A percentile compares a stretch with the other conserved stretches of the same genome.
Conservation (phyloP, 2,797 vertebrate genomes). For the Ataeniobius toweri region DNA sequence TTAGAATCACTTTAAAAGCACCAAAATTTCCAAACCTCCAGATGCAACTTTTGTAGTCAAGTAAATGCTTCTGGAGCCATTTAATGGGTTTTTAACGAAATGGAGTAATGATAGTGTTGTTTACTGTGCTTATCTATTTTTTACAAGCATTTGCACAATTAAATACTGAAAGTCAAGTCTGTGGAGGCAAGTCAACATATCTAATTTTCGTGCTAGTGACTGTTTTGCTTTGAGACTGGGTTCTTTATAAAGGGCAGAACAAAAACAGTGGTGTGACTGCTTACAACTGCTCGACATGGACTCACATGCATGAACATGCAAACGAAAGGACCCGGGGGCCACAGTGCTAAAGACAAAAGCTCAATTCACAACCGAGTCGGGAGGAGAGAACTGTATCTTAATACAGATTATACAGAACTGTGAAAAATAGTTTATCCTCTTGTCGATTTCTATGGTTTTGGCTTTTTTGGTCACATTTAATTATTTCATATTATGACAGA, state of each 20-base stretch:
- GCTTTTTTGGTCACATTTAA: background rate
- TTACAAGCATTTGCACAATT: background rate
- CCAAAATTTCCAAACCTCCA: background rate
- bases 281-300: background rate
- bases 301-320: background rate
- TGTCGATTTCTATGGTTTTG: background rate
- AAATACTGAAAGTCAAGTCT: background rate
- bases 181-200: background rate
- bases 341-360: background rate
- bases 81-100: background rate
- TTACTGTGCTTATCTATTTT: background rate
- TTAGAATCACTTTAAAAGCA: background rate
- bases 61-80: no score
- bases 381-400: background rate
- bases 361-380: slow-evolving; percentile 7
- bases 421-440: background rate
- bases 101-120: background rate
- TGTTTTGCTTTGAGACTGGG: background rate
- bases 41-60: background rate
- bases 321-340: background rate
- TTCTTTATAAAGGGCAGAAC: background rate
- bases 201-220: background rate
- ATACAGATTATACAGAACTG: background rate
- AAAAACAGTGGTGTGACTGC: background rate
- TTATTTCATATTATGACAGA: background rate